These are phyloP conservation scores for Punctoribates punctum DNA, from an alignment of 2,888 invertebrate species.

Conservation along the genomic window DNA sequence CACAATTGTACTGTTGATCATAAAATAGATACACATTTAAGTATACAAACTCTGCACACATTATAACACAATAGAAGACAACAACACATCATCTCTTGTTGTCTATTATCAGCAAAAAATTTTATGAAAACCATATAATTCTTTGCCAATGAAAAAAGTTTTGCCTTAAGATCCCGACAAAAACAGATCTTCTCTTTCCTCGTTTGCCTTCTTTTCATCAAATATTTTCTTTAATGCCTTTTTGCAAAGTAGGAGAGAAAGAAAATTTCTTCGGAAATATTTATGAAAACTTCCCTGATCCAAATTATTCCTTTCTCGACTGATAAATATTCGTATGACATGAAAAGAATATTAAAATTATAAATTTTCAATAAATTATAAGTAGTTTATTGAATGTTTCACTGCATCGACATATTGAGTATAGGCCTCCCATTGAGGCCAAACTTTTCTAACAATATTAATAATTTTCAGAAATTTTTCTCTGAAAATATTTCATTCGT, in stretches of 20 bases:
- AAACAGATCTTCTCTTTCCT: slow-evolving; percentile 16
- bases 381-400: too few relatives aligned
- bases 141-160: background rate
- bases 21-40: slow-evolving; percentile 35
- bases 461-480: too few relatives aligned
- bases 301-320: too few relatives aligned
- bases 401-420: too few relatives aligned
- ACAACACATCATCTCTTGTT: slow-evolving; percentile 12
- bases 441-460: too few relatives aligned
- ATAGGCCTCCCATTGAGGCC: too few relatives aligned
- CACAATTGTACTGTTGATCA: slow-evolving; percentile 28
- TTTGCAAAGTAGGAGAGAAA: background rate
- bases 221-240: background rate
- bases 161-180: background rate
- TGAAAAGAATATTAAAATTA: too few relatives aligned
- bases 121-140: slow-evolving; percentile 26
- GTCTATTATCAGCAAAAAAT: background rate
- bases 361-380: too few relatives aligned
- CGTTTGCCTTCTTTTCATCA: slow-evolving; percentile 10
- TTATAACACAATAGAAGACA: slow-evolving; percentile 5
- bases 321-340: too few relatives aligned
- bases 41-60: slow-evolving; percentile 26
- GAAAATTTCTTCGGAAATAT: background rate
- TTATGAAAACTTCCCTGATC: too few relatives aligned
- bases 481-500: too few relatives aligned